These are phyloP conservation scores for Apis mellifera DNA, from an alignment of 1,140 invertebrate species.

Conservation along the genomic window Amel_HAv3.1 CM009943.2:5493001-5493500, in stretches of 20 bases:
- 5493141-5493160: constrained; percentile 75
- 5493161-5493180: constrained; percentile 77
- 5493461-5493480: not conserved
- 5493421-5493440: constrained; percentile 28
- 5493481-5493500: not conserved
- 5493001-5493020: constrained; percentile 16
- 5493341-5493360: constrained; percentile 71
- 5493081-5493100: constrained; percentile 76
- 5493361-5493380: constrained; percentile 66
- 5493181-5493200: constrained; percentile 79
- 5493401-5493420: constrained; percentile 38
- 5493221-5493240: constrained; percentile 79
- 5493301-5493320: constrained; percentile 56
- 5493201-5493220: constrained; percentile 79
- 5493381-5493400: constrained; percentile 61
- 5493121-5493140: constrained; percentile 69
- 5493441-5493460: constrained; percentile 24
- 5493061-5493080: constrained; percentile 68
- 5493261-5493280: constrained; percentile 58
- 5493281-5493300: constrained; percentile 39
- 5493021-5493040: too few relatives aligned
- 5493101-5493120: constrained; percentile 65
- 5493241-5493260: constrained; percentile 75
- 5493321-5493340: constrained; percentile 69
- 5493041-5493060: constrained; percentile 30